Conservation (phyloP, 2,797 vertebrate genomes). For the Dallia pectoralis region DNA sequence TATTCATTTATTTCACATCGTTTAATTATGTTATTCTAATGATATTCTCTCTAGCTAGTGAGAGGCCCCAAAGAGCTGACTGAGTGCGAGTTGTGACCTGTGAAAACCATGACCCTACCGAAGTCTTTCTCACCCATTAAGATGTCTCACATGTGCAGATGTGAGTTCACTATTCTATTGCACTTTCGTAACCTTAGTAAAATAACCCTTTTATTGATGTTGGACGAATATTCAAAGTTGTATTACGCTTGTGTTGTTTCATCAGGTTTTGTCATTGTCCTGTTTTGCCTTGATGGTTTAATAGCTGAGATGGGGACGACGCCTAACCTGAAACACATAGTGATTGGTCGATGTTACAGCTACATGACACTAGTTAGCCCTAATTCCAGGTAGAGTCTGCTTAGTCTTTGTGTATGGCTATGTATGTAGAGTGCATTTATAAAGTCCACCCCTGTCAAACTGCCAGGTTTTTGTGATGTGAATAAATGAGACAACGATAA, state of each 20-base stretch:
- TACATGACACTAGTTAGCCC: conserved; percentile 70
- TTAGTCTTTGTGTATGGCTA: neutral
- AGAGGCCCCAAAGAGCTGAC: neutral
- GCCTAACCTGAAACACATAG: conserved; percentile 74
- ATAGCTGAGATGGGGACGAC: conserved; percentile 74
- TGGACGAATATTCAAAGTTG: neutral
- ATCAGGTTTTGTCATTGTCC: conserved; percentile 54
- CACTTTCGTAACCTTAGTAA: neutral
- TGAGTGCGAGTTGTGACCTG: neutral
- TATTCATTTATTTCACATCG: neutral
- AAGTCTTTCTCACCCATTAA: conserved; percentile 17
- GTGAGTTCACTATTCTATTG: conserved; percentile 40
- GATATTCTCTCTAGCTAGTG: neutral
- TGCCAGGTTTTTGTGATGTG: too few species aligned
- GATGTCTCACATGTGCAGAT: conserved; percentile 13
- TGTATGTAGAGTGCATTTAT: too few species aligned
- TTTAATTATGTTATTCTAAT: neutral
- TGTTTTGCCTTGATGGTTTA: conserved; percentile 34
- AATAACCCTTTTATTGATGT: neutral
- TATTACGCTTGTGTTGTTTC: conserved; percentile 13
- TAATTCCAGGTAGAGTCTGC: conserved; percentile 54
- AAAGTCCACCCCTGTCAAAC: too few species aligned
- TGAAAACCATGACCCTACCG: conserved; percentile 5
- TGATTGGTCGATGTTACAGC: conserved; percentile 82
- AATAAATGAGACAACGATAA: too few species aligned